A percentile compares a stretch with the other conserved stretches of the same genome.
Conservation (phyloP, 1,140 invertebrate species). For the Maconellicoccus hirsutus region DNA sequence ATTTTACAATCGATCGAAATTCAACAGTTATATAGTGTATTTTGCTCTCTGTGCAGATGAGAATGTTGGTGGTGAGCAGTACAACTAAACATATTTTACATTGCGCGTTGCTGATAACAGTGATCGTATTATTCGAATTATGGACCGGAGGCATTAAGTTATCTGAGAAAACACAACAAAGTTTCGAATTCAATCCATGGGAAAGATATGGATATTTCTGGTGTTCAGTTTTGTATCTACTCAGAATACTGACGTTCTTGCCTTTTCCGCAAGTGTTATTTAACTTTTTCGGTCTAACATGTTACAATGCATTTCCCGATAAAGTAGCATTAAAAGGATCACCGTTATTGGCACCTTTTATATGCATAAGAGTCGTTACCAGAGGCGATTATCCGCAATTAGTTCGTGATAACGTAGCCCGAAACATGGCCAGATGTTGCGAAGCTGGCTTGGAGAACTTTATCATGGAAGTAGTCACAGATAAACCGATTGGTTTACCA, state of each 20-base stretch:
- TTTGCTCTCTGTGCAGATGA: background rate
- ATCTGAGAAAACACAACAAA: conserved; percentile 43
- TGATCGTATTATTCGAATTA: conserved; percentile 66
- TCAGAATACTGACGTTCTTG: conserved; percentile 71
- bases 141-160: conserved; percentile 64
- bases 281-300: conserved; percentile 79
- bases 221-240: conserved; percentile 56
- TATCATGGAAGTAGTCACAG: conserved; percentile 93
- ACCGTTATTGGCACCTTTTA: conserved; percentile 82
- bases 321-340: conserved; percentile 82
- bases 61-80: conserved; percentile 42
- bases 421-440: conserved; percentile 80
- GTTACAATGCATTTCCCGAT: conserved; percentile 91
- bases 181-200: conserved; percentile 58
- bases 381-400: conserved; percentile 88
- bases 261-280: conserved; percentile 81
- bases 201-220: conserved; percentile 59
- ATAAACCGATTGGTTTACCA: conserved; percentile 67
- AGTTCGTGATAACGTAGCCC: conserved; percentile 74
- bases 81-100: conserved; percentile 62
- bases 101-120: conserved; percentile 56
- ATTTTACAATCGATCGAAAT: too few relatives aligned
- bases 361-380: conserved; percentile 91
- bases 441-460: conserved; percentile 91
- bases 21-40: too few relatives aligned